Evolutionary conservation across 2,888 invertebrate genomes (phyloP).

Genomic region (Bedellia somnulentella): DNA sequence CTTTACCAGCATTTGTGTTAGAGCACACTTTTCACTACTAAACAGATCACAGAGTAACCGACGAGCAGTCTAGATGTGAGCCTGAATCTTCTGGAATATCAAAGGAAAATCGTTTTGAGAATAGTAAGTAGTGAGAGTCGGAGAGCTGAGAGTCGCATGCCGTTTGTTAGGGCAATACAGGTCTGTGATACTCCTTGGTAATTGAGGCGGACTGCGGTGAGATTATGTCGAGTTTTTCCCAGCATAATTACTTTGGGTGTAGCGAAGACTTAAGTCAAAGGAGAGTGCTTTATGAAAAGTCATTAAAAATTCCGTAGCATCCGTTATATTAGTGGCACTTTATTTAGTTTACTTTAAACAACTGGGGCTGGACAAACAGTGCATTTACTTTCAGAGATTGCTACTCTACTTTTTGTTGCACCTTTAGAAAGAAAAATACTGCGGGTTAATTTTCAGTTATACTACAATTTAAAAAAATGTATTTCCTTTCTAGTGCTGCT

Average conservation of each 20-base stretch:
- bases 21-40: neutral
- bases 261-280: constrained; percentile 20
- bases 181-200: constrained; percentile 16
- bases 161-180: neutral
- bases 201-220: constrained; percentile 24
- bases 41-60: neutral
- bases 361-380: too few relatives aligned
- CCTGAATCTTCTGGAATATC: neutral
- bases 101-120: constrained; percentile 1
- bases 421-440: too few relatives aligned
- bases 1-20: neutral
- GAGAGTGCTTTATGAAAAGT: constrained; percentile 21
- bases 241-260: constrained; percentile 25
- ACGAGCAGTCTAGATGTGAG: neutral
- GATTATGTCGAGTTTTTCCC: constrained; percentile 31
- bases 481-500: too few relatives aligned
- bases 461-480: too few relatives aligned
- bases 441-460: too few relatives aligned
- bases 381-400: too few relatives aligned
- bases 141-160: constrained; percentile 1
- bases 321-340: constrained; percentile 2
- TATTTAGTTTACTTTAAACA: too few relatives aligned
- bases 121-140: neutral
- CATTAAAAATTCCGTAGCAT: constrained; percentile 21
- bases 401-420: too few relatives aligned